Evolutionary conservation across 1,140 invertebrate genomes (phyloP), one percentile per base, ranked within the genome.

Genomic region (Andricus grossulariae): DNA sequence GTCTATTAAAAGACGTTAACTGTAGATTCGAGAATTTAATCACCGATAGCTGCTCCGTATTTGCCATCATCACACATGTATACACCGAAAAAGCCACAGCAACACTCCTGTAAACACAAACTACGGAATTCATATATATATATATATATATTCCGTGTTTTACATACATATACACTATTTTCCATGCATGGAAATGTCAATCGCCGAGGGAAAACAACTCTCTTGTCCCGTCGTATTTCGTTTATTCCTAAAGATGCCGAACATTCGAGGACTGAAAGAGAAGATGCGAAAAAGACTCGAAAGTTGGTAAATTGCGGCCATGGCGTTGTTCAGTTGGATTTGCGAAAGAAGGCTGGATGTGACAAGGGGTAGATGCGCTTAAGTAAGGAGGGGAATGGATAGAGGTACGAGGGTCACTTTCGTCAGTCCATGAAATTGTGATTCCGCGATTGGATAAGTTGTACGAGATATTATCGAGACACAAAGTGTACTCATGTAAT

Each of bases 401-500:
- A 79, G 74, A 81, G 75, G 80, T 81, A 77, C 80, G 77, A 84
- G 79, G 80, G 75, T 79, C 77, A 77, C 82, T 84, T 82, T 81
- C 81, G 78, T 79, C 75, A 79, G 80, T 82, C 79, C 80, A 76
- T 81, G 75, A 80, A 74, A 84, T 84, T 78, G 85, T 82, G 83
- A 81, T 87, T 79, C 76, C 84, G 86, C 86, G 84, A 86, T 85
- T 80, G 81, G 78, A 73, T 82, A 83, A 86, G 85, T 87, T 86
- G 79, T 84, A 84, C 84, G 80, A 88, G 84, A 85, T 90, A 90
- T 88, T 89, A 91, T 90, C 84, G 89, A 90, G 87, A 89, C 87
- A 87, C 88, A 85, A 90, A 91, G 85, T 90, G 88, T 91, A 91
- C 90, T 91, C 90, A 91, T 92, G 90, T 92, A 92, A 91, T 90